phyloP scores from a whole-genome alignment of 1,140 invertebrate genomes.

The Lordiphosa collinella region DNA sequence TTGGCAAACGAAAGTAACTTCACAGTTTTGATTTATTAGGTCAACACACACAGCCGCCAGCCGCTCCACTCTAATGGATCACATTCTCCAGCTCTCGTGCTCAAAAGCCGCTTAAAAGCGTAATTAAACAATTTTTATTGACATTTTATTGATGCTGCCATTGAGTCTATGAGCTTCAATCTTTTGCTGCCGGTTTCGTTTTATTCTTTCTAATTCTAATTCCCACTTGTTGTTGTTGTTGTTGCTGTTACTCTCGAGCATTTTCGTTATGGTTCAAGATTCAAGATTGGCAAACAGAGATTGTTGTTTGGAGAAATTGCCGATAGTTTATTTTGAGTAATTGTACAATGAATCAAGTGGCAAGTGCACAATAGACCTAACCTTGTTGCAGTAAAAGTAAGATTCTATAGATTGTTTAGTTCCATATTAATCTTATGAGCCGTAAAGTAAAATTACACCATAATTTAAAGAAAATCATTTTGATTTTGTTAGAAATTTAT shows the following conservation, averaged over 20 bases:
- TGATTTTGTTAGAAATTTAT: too few species aligned
- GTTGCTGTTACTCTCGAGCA: slow-evolving; percentile 24
- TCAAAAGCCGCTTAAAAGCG: slow-evolving; percentile 64
- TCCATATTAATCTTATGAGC: too few species aligned
- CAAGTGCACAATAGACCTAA: too few species aligned
- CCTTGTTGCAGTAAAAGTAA: too few species aligned
- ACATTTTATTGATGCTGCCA: slow-evolving; percentile 69
- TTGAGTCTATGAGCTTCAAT: not conserved
- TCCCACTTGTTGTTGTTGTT: slow-evolving; percentile 20
- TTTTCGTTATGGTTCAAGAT: slow-evolving; percentile 14
- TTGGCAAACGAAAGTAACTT: slow-evolving; percentile 5
- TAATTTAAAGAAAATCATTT: too few species aligned
- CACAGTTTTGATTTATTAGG: slow-evolving; percentile 49
- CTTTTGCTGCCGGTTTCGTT: slow-evolving; percentile 31
- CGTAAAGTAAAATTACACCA: too few species aligned
- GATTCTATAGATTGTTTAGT: too few species aligned
- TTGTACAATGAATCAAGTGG: too few species aligned
- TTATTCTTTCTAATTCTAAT: slow-evolving; percentile 31
- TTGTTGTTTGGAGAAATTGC: slow-evolving; percentile 20
- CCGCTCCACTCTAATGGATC: slow-evolving; percentile 41
- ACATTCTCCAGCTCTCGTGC: slow-evolving; percentile 49
- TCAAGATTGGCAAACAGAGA: slow-evolving; percentile 4
- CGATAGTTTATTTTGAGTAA: not conserved
- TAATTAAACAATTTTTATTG: slow-evolving; percentile 77
- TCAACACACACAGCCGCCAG: slow-evolving; percentile 39